phyloP scores from a whole-genome alignment of 2,888 invertebrate species.

The Yponomeuta malinellus region DNA sequence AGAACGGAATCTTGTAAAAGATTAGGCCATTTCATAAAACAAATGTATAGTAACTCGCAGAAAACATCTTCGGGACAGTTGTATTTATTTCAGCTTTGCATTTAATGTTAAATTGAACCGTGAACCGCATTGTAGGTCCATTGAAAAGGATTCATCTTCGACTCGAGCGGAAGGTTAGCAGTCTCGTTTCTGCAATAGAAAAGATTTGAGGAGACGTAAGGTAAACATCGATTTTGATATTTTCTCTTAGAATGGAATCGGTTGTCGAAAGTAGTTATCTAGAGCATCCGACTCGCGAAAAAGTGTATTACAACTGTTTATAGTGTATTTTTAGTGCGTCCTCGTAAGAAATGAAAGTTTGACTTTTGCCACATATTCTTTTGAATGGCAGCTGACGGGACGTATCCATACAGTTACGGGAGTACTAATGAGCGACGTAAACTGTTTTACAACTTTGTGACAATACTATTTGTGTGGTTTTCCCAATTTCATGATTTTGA shows the following conservation, averaged over 20 bases:
- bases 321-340: constrained; percentile 74
- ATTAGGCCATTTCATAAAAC: constrained; percentile 78
- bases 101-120: constrained; percentile 74
- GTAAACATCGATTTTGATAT: constrained; percentile 76
- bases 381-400: constrained; percentile 74
- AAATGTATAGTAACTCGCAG: constrained; percentile 77
- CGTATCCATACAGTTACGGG: constrained; percentile 61
- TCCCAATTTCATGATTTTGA: constrained; percentile 33
- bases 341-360: constrained; percentile 75
- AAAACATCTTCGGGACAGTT: constrained; percentile 75
- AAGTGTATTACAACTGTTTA: constrained; percentile 55
- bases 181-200: constrained; percentile 72
- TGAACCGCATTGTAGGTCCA: constrained; percentile 66
- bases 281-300: constrained; percentile 35
- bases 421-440: constrained; percentile 58
- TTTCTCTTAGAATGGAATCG: constrained; percentile 60
- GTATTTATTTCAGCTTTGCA: constrained; percentile 76
- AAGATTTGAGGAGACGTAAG: constrained; percentile 75
- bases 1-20: constrained; percentile 77
- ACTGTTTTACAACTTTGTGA: constrained; percentile 38
- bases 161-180: constrained; percentile 71
- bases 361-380: constrained; percentile 77
- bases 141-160: constrained; percentile 67
- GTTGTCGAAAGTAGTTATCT: constrained; percentile 41
- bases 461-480: constrained; percentile 41